These are phyloP conservation scores for Coptotermes formosanus DNA, from an alignment of 1,140 invertebrate genomes.

Conservation along the genomic window DNA sequence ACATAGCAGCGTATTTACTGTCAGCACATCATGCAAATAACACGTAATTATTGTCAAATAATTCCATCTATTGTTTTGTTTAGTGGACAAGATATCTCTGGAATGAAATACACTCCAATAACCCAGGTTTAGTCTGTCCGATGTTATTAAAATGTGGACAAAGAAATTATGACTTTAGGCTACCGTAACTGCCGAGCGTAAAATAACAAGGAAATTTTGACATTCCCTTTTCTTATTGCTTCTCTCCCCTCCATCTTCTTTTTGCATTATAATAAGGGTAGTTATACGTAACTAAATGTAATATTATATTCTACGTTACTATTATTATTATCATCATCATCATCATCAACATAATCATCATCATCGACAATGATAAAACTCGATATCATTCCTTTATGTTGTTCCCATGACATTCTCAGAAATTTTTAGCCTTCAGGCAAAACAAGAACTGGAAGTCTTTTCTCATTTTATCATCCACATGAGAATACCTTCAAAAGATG, in stretches of 20 bases:
- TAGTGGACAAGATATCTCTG: too few species aligned
- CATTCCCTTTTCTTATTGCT: background rate
- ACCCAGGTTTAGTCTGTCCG: background rate
- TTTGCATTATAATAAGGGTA: background rate
- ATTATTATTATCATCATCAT: background rate
- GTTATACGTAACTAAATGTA: background rate
- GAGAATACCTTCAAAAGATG: conserved; percentile 19
- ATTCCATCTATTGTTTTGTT: too few species aligned
- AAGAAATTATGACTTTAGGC: background rate
- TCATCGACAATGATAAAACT: conserved; percentile 7
- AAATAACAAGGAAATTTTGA: background rate
- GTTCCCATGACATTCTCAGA: background rate
- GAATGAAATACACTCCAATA: too few species aligned
- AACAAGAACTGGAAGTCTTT: background rate
- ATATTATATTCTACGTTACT: conserved; percentile 2
- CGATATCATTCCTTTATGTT: background rate
- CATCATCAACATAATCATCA: too few species aligned
- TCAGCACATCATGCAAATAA: too few species aligned
- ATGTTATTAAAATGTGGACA: background rate
- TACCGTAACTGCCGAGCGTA: background rate
- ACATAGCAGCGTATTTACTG: too few species aligned
- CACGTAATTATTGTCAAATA: too few species aligned
- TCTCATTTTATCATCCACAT: conserved; percentile 8
- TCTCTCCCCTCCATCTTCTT: background rate
- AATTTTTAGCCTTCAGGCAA: conserved; percentile 1